Base-by-base conservation (phyloP, 2,797 vertebrate genomes). In the Eidolon dupreanum region DNA sequence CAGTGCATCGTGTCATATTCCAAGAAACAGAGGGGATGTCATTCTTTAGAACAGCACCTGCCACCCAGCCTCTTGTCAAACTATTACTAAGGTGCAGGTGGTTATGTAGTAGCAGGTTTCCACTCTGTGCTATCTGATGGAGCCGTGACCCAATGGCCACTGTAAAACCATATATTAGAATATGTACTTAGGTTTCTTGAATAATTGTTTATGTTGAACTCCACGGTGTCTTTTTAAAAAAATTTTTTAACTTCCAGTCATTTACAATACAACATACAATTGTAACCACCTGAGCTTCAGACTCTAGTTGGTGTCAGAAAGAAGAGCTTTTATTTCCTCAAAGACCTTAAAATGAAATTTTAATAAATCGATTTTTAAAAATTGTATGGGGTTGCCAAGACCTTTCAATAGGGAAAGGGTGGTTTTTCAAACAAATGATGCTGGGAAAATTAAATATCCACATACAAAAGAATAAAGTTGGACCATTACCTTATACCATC, bases 121-220 rank as follows among this genome's bases (percentile, higher is more conserved):
- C 63, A 74, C 70, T 31, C 74, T 79, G 6, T 61, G 63, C 78
- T 82, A 85, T 95, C 59, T 70, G 28, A 59, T 28, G 46, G 68
- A 95, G 79, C 86, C 43, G 55, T 94, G 84, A 78, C 92, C 88
- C 75, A 59, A 90, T 65, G 93, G 85, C 71, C 89, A 59, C 85
- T 95, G 24, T 90, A 92, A 93, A 95, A 89, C 65, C 84, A 95
- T 57, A 31, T 75, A 55, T 89, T 89, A 75, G 65, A 79, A 41
- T 75, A 90, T 49, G 22, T 28, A 85, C 41, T 96, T 70, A 95
- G 26, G 63, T 88, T 75, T 84, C 85, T 95, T 68, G 41, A 94
- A 36, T 57, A 38, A 66, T n/a, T 68, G 36, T 49, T 49, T 46
- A 8, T 87, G 38, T 83, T 63, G 20, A 95, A 82, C 4, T 68